Evolutionary conservation across 2,797 vertebrate genomes (phyloP), one percentile per base, ranked within the genome.

Genomic region (Forpus xanthops): DNA sequence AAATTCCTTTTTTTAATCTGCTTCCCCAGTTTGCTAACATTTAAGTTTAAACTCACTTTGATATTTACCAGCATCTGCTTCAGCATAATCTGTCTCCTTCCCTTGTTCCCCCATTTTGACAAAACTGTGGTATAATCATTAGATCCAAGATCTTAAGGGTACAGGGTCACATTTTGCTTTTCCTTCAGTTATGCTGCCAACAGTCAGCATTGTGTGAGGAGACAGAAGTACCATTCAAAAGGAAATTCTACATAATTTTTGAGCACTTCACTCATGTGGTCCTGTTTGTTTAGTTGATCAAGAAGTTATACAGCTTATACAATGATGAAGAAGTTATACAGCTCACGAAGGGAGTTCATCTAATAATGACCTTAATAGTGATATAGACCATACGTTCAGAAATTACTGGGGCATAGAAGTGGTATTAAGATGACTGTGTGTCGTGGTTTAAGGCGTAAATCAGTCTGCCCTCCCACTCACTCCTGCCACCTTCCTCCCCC

Each of bases 1-100:
- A 94, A 93, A 90, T 89, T 83, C 49, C 16, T 30, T 84, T 81
- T 52, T 71, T 80, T 39, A 33, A 17, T 5, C n/a, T 87, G 18
- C 47, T 89, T 91, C 24, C 8, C 11, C 20, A 61, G 4, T 91
- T 94, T 90, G 28, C 70, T 93, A 95, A 89, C 3, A 4, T 90
- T 97, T 82, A 39, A 39, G 62, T 85, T 96, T 90, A 87, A 94
- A 94, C 68, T 94, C 28, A 52, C 39, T 86, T 86, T 91, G 56
- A 71, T 70, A 71, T 13, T 92, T 45, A 47, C 15, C 39, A 86
- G 21, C 55, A 90, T 90, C 50, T 92, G 23, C 49, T 93, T 89
- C 72, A 28, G 5, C 44, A 58, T 86, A 64, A 78, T 88, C 17
- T 52, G 11, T 39, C 11, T 52, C 44, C 18, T 93, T 93, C 24